phyloP scores from a whole-genome alignment of 2,797 vertebrate species.

The Numenius phaeopus region DNA sequence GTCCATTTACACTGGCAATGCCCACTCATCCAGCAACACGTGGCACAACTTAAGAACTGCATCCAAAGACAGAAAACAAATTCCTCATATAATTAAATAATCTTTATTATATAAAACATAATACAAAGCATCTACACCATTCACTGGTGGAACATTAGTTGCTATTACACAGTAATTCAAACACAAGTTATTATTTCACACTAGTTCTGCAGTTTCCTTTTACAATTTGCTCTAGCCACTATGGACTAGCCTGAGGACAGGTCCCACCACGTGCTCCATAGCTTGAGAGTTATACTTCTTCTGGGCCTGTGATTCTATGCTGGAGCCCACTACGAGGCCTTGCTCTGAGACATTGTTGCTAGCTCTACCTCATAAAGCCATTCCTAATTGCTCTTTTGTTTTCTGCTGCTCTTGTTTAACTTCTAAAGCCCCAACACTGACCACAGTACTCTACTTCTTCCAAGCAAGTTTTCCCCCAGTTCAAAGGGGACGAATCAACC shows the following conservation, averaged over 20 bases:
- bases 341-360: not conserved
- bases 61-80: not conserved
- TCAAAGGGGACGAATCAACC: not conserved
- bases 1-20: not conserved
- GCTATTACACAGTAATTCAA: slow-evolving; percentile 80
- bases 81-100: slow-evolving; percentile 56
- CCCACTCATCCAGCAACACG: not conserved
- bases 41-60: not conserved
- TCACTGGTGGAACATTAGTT: slow-evolving; percentile 71
- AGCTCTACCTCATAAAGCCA: not conserved
- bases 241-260: slow-evolving; percentile 1
- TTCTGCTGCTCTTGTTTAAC: not conserved
- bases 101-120: slow-evolving; percentile 81
- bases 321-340: not conserved
- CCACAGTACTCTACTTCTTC: not conserved
- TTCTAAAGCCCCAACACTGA: not conserved
- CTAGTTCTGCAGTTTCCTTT: slow-evolving; percentile 34
- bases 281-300: not conserved
- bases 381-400: not conserved
- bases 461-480: not conserved
- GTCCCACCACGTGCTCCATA: not conserved
- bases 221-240: not conserved
- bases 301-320: not conserved
- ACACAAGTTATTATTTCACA: slow-evolving; percentile 60
- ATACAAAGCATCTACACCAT: slow-evolving; percentile 78